A percentile compares a stretch with the other conserved stretches of the same genome.
phyloP scores from a whole-genome alignment of 2,888 invertebrate species.

The Cacoxenus indagator region DNA sequence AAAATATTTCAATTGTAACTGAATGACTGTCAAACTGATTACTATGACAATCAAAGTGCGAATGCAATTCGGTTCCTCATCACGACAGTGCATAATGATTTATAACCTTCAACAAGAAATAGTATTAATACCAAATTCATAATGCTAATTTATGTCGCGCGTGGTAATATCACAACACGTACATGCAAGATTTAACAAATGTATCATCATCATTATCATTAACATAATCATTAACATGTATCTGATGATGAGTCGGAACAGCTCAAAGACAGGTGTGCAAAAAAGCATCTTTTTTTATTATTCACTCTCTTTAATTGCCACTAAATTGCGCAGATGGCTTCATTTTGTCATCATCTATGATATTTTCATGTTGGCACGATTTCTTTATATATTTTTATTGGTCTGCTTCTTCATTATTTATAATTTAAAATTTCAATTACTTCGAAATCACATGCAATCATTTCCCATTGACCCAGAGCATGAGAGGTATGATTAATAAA shows the following conservation, averaged over 20 bases:
- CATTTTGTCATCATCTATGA: background rate
- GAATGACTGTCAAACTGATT: background rate
- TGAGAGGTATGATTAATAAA: constrained; percentile 49
- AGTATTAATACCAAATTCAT: constrained; percentile 1
- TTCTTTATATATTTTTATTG: background rate
- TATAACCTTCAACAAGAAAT: background rate
- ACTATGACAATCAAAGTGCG: constrained; percentile 7
- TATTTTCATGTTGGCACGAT: constrained; percentile 15
- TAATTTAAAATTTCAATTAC: constrained; percentile 25
- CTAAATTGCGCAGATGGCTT: constrained; percentile 10
- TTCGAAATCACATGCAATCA: constrained; percentile 22
- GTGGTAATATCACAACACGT: background rate
- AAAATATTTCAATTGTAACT: constrained; percentile 21
- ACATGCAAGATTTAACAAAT: background rate
- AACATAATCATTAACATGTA: constrained; percentile 38
- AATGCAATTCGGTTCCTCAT: constrained; percentile 21
- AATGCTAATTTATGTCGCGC: background rate
- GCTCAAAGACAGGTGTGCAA: constrained; percentile 9
- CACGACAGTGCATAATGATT: constrained; percentile 19
- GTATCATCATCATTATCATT: constrained; percentile 50
- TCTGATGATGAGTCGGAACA: constrained; percentile 31
- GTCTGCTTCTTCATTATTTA: background rate
- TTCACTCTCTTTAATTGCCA: constrained; percentile 4
- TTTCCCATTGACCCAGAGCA: constrained; percentile 17
- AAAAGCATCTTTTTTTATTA: background rate